These are phyloP conservation scores for Semnopithecus entellus DNA, from an alignment of 2,113 vertebrate genomes.

Conservation along the genomic window DNA sequence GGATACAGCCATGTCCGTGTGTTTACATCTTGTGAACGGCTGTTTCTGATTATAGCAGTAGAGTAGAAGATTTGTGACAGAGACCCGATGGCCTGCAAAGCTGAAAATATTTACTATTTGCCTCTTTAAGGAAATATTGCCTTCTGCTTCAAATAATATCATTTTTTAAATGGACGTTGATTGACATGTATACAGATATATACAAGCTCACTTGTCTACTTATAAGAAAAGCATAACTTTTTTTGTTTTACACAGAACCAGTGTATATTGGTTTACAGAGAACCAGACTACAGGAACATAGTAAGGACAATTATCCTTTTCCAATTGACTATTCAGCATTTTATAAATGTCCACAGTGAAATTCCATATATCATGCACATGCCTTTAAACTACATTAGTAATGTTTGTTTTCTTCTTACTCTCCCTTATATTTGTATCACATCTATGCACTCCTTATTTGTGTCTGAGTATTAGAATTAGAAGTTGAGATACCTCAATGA, in stretches of 20 bases:
- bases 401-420: background rate
- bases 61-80: background rate
- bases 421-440: background rate
- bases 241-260: background rate
- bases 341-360: background rate
- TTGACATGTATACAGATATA: background rate
- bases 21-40: background rate
- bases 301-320: background rate
- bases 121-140: background rate
- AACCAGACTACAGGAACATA: background rate
- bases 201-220: background rate
- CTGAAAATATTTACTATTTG: background rate
- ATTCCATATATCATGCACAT: accelerated
- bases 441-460: background rate
- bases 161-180: background rate
- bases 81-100: too few relatives aligned
- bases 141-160: background rate
- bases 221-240: background rate
- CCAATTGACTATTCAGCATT: background rate
- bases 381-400: background rate
- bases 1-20: background rate
- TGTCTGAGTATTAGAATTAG: background rate
- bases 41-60: background rate
- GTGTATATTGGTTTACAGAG: too few relatives aligned
- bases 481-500: background rate